A percentile compares a stretch with the other conserved stretches of the same genome.
phyloP scores from a whole-genome alignment of 2,113 vertebrate species.

The Meles meles region DNA sequence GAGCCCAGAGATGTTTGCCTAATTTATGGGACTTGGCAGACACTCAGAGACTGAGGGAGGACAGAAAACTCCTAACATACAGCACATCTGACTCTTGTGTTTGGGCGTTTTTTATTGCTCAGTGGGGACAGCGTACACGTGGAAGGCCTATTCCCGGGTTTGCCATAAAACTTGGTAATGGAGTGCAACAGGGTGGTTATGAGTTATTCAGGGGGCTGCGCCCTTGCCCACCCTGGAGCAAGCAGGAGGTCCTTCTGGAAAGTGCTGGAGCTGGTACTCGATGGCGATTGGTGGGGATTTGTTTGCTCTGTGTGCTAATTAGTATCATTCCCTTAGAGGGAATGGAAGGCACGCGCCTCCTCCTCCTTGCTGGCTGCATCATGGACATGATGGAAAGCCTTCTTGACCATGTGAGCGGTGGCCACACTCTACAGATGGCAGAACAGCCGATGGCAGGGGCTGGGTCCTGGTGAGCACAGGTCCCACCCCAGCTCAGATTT shows the following conservation, averaged over 20 bases:
- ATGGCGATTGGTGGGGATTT: neutral
- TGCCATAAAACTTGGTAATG: neutral
- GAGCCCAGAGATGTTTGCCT: neutral
- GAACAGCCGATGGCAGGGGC: neutral
- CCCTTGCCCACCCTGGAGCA: neutral
- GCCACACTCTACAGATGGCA: neutral
- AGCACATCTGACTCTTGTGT: neutral
- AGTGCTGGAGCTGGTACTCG: neutral
- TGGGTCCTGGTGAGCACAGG: neutral
- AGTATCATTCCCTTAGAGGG: neutral
- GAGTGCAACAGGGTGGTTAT: neutral
- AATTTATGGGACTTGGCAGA: constrained; percentile 40
- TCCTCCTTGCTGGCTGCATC: neutral
- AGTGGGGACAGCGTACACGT: neutral
- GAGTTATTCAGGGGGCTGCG: neutral
- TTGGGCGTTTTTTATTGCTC: constrained; percentile 2
- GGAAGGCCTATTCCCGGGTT: neutral
- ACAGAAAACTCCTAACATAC: neutral
- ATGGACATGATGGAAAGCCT: neutral
- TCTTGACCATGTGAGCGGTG: neutral
- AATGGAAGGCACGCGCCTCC: neutral
- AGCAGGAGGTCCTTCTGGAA: neutral
- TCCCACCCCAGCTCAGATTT: neutral
- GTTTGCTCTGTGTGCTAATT: too few species aligned
- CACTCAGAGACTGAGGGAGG: neutral